Base-by-base conservation (phyloP, 2,797 vertebrate genomes). In the Manis pentadactyla region DNA sequence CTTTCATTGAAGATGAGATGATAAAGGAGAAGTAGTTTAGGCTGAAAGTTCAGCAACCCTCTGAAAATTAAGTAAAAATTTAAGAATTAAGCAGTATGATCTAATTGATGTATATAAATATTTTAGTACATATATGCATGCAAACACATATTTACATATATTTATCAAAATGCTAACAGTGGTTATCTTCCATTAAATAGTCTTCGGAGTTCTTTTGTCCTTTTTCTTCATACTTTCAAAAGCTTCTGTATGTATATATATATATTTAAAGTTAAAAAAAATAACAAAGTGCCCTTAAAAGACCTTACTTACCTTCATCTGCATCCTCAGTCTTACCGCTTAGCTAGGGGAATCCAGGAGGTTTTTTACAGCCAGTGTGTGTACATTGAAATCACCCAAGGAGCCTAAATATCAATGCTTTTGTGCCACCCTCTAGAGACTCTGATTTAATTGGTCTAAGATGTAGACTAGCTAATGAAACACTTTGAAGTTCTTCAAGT, bases 241-340 rank as follows among this genome's bases (percentile, higher is more conserved):
- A 90, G 21, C 11, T 29, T 61, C 61, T 82, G 1, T 84, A 6
- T 5, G 25, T 74, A 55, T 69, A 6, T 68, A 6, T 68, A 69
- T 91, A 37, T 81, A 82, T 88, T 96, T 89, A 78, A 93, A 94
- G 15, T 59, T 46, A 46, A 46, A 83, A 92, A 85, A 93, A 84
- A 39, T 74, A 93, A 61, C n/a, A 86, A 55, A 51, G 37, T 73
- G 46, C 68, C 27, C 49, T 87, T 84, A n/a, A 63, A 95, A 94
- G 29, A 94, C 5, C 78, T 51, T 71, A 4, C 19, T 94, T 25
- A 71, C 68, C 42, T 69, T 61, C 27, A 39, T 55, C 31, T 83
- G 25, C 77, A 87, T 51, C 29, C 29, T 94, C 59, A 61, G 57
- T 87, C 39, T 37, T n/a, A 87, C 14, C 19, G 71, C 49, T 61